These are phyloP conservation scores for Synergus japonicus DNA, from an alignment of 2,888 invertebrate species.

Conservation along the genomic window DNA sequence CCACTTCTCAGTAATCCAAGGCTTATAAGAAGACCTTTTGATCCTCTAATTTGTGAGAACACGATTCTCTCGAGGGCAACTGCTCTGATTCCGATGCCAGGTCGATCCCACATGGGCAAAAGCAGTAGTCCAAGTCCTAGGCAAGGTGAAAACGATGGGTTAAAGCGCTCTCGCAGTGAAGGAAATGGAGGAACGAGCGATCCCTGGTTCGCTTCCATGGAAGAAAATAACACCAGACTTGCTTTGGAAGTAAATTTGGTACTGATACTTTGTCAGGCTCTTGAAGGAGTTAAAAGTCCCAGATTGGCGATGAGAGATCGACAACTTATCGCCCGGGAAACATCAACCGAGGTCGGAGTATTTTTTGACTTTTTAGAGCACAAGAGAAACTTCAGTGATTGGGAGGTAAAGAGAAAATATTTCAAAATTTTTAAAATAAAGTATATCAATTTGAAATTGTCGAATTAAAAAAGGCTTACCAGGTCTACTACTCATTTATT, in stretches of 20 bases:
- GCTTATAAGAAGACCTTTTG: slow-evolving; percentile 72
- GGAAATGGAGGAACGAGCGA: slow-evolving; percentile 59
- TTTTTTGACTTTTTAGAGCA: slow-evolving; percentile 75
- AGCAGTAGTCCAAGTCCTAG: slow-evolving; percentile 53
- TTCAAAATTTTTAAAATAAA: background rate
- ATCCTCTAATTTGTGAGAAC: slow-evolving; percentile 75
- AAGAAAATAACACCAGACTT: slow-evolving; percentile 72
- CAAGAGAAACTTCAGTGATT: slow-evolving; percentile 52
- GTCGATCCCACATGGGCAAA: slow-evolving; percentile 63
- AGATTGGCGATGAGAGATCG: slow-evolving; percentile 72
- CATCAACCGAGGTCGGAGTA: slow-evolving; percentile 73
- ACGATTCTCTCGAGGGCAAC: slow-evolving; percentile 74
- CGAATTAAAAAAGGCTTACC: too few species aligned
- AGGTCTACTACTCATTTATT: too few species aligned
- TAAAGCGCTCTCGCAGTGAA: slow-evolving; percentile 49
- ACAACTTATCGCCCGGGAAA: slow-evolving; percentile 74
- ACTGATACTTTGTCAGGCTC: slow-evolving; percentile 71
- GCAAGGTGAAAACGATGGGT: slow-evolving; percentile 41
- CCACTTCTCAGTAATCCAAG: slow-evolving; percentile 72
- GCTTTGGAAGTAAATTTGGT: slow-evolving; percentile 74
- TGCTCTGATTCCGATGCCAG: slow-evolving; percentile 66
- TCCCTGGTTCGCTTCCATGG: slow-evolving; percentile 76
- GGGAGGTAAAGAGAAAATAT: slow-evolving; percentile 46
- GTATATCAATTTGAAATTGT: too few species aligned
- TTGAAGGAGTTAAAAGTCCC: slow-evolving; percentile 73